phyloP scores from a whole-genome alignment of 2,888 invertebrate genomes.

The Gymnoscelis rufifasciata region DNA sequence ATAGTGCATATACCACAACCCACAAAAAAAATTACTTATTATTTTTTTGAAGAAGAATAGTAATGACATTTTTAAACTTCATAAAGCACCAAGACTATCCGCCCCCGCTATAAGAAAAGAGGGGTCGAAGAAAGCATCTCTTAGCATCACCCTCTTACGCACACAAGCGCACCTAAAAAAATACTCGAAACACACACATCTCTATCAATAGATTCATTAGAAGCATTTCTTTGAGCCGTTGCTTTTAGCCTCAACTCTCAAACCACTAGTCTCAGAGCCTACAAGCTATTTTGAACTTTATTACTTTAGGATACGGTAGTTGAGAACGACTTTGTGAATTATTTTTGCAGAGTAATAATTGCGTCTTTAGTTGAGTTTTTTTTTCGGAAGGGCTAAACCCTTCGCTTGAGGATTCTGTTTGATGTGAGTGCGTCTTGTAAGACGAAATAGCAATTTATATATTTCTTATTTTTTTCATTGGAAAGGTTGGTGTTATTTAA shows the following conservation, averaged over 20 bases:
- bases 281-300: slow-evolving; percentile 40
- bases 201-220: slow-evolving; percentile 76
- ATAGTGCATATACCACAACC: too few species aligned
- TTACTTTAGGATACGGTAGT: slow-evolving; percentile 2
- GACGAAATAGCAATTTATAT: slow-evolving; percentile 34
- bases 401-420: slow-evolving; percentile 29
- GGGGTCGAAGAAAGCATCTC: slow-evolving; percentile 77
- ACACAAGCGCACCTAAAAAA: slow-evolving; percentile 57
- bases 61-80: too few species aligned
- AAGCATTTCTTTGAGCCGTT: slow-evolving; percentile 73
- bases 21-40: too few species aligned
- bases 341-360: slow-evolving; percentile 62
- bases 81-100: slow-evolving; percentile 43
- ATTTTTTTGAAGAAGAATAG: too few species aligned
- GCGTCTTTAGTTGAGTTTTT: slow-evolving; percentile 69
- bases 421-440: slow-evolving; percentile 44
- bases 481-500: too few species aligned
- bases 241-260: slow-evolving; percentile 57
- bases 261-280: slow-evolving; percentile 36
- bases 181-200: slow-evolving; percentile 59
- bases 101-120: slow-evolving; percentile 62
- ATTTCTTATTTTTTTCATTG: background rate
- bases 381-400: slow-evolving; percentile 52
- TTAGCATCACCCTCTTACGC: slow-evolving; percentile 64
- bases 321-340: too few species aligned